These are phyloP conservation scores for Oophaga pumilio DNA, from an alignment of 2,113 vertebrate species.

Conservation along the genomic window DNA sequence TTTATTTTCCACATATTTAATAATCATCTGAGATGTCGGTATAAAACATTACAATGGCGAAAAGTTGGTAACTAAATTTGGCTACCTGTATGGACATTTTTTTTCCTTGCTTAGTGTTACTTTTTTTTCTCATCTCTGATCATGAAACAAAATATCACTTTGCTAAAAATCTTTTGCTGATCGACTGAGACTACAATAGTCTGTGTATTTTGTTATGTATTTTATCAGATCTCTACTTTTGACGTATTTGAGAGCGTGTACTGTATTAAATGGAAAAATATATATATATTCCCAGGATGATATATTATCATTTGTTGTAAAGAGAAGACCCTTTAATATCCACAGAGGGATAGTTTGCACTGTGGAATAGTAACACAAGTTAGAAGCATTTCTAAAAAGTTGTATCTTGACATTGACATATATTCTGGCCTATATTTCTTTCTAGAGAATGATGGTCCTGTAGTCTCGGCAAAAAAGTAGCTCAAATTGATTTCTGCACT, in stretches of 20 bases:
- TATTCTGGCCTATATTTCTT: conserved; percentile 3
- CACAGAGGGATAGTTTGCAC: background rate
- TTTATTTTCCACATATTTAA: background rate
- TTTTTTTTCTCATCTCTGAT: background rate
- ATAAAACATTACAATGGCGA: background rate
- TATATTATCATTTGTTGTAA: conserved; percentile 12
- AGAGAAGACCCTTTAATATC: background rate
- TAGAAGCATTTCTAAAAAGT: conserved; percentile 11
- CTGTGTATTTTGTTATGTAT: background rate
- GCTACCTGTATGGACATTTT: background rate
- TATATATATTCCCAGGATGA: background rate
- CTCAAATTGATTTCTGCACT: conserved; percentile 15
- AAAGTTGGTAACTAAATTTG: background rate
- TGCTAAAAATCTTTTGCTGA: background rate
- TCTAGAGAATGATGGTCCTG: conserved; percentile 4
- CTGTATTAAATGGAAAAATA: background rate
- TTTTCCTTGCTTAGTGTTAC: background rate
- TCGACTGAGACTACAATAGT: background rate
- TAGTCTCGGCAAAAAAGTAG: conserved; percentile 7
- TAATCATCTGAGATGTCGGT: background rate
- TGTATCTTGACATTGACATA: conserved; percentile 22
- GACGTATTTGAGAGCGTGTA: background rate
- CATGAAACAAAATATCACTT: background rate
- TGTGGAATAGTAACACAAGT: conserved; percentile 9
- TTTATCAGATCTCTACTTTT: conserved; percentile 5